phyloP scores from a whole-genome alignment of 2,888 invertebrate genomes.

The Agrypnus murinus region DNA sequence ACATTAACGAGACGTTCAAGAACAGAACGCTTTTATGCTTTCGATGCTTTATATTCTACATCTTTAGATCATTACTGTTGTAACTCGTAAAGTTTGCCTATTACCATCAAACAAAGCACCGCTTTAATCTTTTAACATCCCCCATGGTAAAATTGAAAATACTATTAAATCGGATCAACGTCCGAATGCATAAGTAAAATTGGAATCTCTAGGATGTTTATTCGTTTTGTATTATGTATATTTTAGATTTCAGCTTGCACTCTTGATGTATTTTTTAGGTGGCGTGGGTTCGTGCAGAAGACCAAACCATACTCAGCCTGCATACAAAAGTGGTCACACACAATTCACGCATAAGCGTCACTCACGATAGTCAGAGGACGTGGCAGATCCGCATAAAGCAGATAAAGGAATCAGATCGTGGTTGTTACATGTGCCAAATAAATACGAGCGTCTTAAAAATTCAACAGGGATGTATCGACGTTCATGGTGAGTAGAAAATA shows the following conservation, averaged over 20 bases:
- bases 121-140: conserved; percentile 38
- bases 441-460: conserved; percentile 92
- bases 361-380: conserved; percentile 86
- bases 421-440: conserved; percentile 95
- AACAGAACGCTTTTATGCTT: not conserved
- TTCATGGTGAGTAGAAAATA: conserved; percentile 78
- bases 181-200: not conserved
- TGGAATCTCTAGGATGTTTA: conserved; percentile 20
- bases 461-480: conserved; percentile 90
- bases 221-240: conserved; percentile 12
- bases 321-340: conserved; percentile 90
- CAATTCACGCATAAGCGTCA: conserved; percentile 87
- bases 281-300: conserved; percentile 92
- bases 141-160: conserved; percentile 34
- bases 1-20: not conserved
- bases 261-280: conserved; percentile 75
- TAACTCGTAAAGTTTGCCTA: conserved; percentile 37
- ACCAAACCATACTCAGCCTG: conserved; percentile 91
- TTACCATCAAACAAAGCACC: conserved; percentile 30
- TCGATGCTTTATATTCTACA: conserved; percentile 12
- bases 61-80: conserved; percentile 29
- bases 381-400: conserved; percentile 91
- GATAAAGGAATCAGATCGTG: conserved; percentile 86
- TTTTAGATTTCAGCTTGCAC: conserved; percentile 2
- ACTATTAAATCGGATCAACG: conserved; percentile 22